Percentiles rank a stretch among this genome's conserved stretches.
phyloP scores from a whole-genome alignment of 2,888 invertebrate genomes.

The Euplexia lucipara region DNA sequence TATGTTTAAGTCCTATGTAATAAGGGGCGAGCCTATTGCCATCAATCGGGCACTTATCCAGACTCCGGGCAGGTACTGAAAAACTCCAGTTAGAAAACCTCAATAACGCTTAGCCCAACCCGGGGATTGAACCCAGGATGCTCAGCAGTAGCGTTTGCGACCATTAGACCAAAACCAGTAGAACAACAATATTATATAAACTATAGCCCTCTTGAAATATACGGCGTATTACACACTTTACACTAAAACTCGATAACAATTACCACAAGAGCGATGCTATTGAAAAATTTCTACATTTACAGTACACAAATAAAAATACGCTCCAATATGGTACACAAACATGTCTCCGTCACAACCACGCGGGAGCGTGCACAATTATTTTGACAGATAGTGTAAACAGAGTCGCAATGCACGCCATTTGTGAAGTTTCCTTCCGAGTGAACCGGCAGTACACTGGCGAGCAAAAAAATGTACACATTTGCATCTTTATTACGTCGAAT shows the following conservation, averaged over 20 bases:
- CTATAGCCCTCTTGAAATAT: slow-evolving; percentile 1
- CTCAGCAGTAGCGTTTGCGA: background rate
- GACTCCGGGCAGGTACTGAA: too few species aligned
- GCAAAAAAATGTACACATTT: slow-evolving; percentile 54
- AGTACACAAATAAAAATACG: slow-evolving; percentile 14
- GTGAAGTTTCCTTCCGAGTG: slow-evolving; percentile 52
- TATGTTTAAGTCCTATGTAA: too few species aligned
- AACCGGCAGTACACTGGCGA: slow-evolving; percentile 44
- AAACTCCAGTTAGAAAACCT: too few species aligned
- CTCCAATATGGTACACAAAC: slow-evolving; percentile 20
- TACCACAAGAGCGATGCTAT: background rate
- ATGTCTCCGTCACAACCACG: slow-evolving; percentile 28
- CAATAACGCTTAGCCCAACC: too few species aligned
- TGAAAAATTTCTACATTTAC: slow-evolving; percentile 17
- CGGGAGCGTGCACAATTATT: slow-evolving; percentile 54
- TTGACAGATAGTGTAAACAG: slow-evolving; percentile 63
- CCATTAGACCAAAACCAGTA: background rate
- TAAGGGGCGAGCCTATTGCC: too few species aligned
- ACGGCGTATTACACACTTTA: background rate
- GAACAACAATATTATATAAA: background rate
- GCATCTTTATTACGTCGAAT: slow-evolving; percentile 58
- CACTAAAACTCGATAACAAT: background rate
- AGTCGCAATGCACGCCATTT: slow-evolving; percentile 47
- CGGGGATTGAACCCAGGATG: too few species aligned
- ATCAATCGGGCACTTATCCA: too few species aligned